Conservation (phyloP, 2,113 vertebrate species). For the Gallinago paraguaiae region DNA sequence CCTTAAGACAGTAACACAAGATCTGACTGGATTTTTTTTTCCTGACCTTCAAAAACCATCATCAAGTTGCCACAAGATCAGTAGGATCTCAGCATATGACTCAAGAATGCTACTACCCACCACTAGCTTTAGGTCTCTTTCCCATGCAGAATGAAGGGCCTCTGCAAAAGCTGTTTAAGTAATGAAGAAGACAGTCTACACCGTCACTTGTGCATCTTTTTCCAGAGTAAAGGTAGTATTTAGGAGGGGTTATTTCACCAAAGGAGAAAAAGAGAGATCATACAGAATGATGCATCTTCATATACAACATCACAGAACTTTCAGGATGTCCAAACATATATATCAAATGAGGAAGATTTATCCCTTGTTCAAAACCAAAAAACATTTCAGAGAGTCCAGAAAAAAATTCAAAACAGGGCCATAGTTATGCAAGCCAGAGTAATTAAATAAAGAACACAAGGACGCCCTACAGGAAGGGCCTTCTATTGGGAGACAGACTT, state of each 20-base stretch:
- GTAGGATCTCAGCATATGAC: background rate
- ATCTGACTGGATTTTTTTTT: background rate
- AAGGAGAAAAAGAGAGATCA: background rate
- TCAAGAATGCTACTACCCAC: background rate
- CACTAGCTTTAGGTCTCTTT: background rate
- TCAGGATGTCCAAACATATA: background rate
- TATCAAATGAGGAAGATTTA: background rate
- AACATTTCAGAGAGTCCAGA: background rate
- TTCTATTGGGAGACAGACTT: background rate
- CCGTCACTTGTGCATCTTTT: background rate
- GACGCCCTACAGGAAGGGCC: background rate
- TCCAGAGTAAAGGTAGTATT: background rate
- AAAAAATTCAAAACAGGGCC: background rate
- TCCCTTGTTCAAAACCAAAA: background rate
- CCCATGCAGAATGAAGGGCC: background rate
- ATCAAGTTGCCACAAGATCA: background rate
- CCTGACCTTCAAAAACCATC: background rate
- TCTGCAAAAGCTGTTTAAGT: background rate
- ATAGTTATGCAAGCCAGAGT: background rate
- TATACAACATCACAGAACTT: background rate
- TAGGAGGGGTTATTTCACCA: background rate
- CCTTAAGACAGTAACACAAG: background rate
- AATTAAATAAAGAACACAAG: conserved; percentile 23
- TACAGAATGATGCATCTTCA: background rate
- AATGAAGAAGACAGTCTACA: background rate